Evolutionary conservation across 1,140 invertebrate genomes (phyloP).

Genomic region (Colletes latitarsis): DNA sequence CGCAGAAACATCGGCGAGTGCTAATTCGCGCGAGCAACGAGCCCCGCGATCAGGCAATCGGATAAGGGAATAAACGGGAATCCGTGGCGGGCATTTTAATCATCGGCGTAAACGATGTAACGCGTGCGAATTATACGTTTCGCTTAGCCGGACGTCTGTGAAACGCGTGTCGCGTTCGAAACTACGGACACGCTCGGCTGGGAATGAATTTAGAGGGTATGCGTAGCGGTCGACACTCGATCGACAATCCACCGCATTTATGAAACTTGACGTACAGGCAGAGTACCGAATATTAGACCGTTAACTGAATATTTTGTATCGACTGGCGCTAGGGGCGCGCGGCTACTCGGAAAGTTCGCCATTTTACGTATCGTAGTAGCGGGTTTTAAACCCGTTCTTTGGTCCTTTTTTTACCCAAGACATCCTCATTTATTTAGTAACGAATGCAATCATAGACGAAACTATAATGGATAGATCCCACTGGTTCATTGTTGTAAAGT

Average conservation of each 20-base stretch:
- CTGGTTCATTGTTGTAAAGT: no score
- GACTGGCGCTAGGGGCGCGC: no score
- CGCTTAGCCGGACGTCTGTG: constrained; percentile 19
- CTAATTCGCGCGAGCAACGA: constrained; percentile 4
- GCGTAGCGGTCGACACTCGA: constrained; percentile 7
- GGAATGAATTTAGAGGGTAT: constrained; percentile 28
- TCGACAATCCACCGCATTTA: no score
- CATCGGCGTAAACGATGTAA: constrained; percentile 31
- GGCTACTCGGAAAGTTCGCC: no score
- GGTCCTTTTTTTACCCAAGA: no score
- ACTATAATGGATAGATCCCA: no score
- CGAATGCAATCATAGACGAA: no score
- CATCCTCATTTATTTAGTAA: no score
- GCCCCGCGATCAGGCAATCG: constrained; percentile 5
- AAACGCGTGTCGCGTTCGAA: constrained; percentile 27
- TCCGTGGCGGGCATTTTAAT: constrained; percentile 45
- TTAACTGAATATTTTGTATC: no score
- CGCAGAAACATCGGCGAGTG: not conserved
- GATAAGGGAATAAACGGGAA: constrained; percentile 31
- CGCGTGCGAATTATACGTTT: constrained; percentile 38
- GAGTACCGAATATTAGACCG: no score
- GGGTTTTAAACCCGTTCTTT: not conserved
- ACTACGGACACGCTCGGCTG: constrained; percentile 30
- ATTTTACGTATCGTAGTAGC: not conserved
- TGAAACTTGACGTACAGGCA: no score